Base-by-base conservation (phyloP, 2,113 vertebrate species). In the Microtus pennsylvanicus region DNA sequence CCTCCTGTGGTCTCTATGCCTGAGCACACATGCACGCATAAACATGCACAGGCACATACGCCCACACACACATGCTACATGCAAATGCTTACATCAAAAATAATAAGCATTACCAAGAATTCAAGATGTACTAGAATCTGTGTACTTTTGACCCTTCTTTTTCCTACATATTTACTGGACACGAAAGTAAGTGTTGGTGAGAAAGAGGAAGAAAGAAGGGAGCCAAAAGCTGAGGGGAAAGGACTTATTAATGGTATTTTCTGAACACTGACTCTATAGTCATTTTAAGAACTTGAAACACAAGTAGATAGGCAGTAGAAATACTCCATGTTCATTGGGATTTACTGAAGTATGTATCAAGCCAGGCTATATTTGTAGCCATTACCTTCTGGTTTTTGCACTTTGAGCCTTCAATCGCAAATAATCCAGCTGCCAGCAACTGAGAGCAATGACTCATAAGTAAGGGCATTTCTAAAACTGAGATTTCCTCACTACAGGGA, bases 201-300 rank as follows among this genome's bases (percentile, higher is more conserved):
- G 83, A 61, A 74, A 35, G 0, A 75, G 35, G 58, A 58, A 35
- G 10, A 10, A 89, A 13, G 4, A 74, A 9, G 28, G 19, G 42
- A 58, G 7, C 4, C 2, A 93, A 12, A 12, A 4, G 70, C 3
- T 9, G 28, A 93, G 6, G 14, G 1, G 88, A 55, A 58, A 69
- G 58, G 90, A 11, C 70, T 65, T 52, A 88, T n/a, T 65, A 77
- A 87, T 0, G 35, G 75, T 82, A 92, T 85, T 80, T 77, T 83
- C n/a, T 42, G 42, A 82, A 21, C 50, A 81, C 72, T 91, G 87
- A 52, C 47, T 90, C 35, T 70, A 3, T 58, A 61, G 58, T 86
- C 74, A 90, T 47, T 96, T 95, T 90, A 85, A 90, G 83, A 97
- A 91, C 70, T 78, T 45, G 26, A 88, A 91, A 86, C 82, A 87